Base-by-base conservation (phyloP, 2,888 invertebrate genomes). In the Chaetogeoica ovagalla region DNA sequence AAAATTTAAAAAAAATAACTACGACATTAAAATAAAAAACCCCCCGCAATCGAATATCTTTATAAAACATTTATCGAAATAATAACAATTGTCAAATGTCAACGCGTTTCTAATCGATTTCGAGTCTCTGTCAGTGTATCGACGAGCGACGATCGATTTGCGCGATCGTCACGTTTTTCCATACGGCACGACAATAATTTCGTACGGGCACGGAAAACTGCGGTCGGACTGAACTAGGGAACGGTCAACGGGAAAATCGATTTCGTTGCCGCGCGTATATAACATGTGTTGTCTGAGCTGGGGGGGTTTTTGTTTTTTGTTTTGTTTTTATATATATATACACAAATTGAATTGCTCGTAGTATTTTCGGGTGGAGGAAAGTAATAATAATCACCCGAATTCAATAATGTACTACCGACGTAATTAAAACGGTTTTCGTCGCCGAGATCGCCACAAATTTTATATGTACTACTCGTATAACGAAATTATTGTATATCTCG, bases 171-270 rank as follows among this genome's bases (percentile, higher is more conserved):
- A 70, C 62, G 68, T 76, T 60, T 68, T 30, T 30, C 1, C 4
- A 30, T 30, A 30, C 4, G 15, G 48, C 48, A 68, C 43, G 23
- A 75, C 66, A 43, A 75, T 75, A 66, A 37, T 75, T 43, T 13
- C 21, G 66, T 23, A 66, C 19, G 43, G 30, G 43, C 9, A 43
- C 43, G 43, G 19, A 66, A 75, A 75, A 75, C n/a, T n/a, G n/a
- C 65, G 66, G 66, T 66, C 57, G 23, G 43, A 66, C 75, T 57
- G 59, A 30, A 68, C 60, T 48, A 60, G 30, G 30, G 52, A 76
- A 69, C 37, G 59, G 76, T 13, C 60, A 68, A 69, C 48, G 52
- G 60, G 48, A 69, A 76, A 69, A 69, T 76, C 60, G 68, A 69
- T 76, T 48, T 15, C 30, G 15, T 52, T 6, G 52, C 52, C 43